Base-by-base conservation (phyloP, 92 coral and sea anemone genomes). In the Porites divaricata region DNA sequence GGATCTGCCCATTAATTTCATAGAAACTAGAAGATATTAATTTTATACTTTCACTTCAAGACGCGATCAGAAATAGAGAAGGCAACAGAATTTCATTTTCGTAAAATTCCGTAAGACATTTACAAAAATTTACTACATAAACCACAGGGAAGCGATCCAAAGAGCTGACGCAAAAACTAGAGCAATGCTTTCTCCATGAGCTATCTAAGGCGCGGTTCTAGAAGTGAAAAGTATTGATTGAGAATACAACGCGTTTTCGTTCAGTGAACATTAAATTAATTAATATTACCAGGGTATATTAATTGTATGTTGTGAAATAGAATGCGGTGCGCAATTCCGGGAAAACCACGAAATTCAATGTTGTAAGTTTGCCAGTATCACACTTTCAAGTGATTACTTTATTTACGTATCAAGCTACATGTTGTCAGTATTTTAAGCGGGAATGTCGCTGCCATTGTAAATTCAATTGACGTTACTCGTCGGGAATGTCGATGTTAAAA, bases 1-100 rank as follows among this genome's bases (percentile, higher is more conserved):
- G 98, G 98, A 77, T 74, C 1, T 94, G 98, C 45, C 98, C 95
- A 17, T 17, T 78, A 25, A 74, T 56, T 25, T 85, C 89, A 56
- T 87, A 88, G 75, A 49, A 48, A 28, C 21, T 53, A 50, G 53
- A 56, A 35, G 45, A 35, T 35, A 35, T 35, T 35, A 35, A 35
- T 35, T 35, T 4, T 35, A 35, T 11, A 11, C 59, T 54, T 54
- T 54, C 59, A 54, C 59, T 54, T 15, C 0, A 11, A 54, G 16
- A 54, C 12, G 12, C 59, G 59, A 15, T 15, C 59, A 54, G 10
- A 54, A 54, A 54, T 15, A 54, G 16, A 54, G 16, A 54, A 54
- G 12, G 16, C 2, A 54, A 1, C 2, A 54, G 14, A 54, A 8
- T 54, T 54, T 41, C n/a, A 4, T 64, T 86, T 86, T 74, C 51